These are phyloP conservation scores for Leuctra nigra DNA, from an alignment of 2,888 invertebrate genomes.

Conservation along the genomic window DNA sequence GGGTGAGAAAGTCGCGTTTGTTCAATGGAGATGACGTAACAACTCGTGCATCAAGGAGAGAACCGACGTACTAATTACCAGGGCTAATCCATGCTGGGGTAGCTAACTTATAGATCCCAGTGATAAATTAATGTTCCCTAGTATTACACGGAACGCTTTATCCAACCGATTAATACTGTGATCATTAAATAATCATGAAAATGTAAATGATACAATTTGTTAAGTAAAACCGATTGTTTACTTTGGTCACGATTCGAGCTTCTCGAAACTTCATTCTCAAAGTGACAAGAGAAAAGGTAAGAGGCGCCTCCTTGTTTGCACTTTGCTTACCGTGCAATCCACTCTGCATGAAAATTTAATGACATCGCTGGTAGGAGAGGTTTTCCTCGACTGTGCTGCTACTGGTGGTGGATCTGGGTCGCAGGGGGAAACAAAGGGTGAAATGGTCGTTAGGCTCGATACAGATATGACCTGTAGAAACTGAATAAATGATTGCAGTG, in stretches of 20 bases:
- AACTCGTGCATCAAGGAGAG: slow-evolving; percentile 1
- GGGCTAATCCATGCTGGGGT: slow-evolving; percentile 12
- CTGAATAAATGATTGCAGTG: slow-evolving; percentile 17
- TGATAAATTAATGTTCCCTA: slow-evolving; percentile 15
- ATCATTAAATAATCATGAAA: slow-evolving; percentile 7
- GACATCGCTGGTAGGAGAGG: not conserved
- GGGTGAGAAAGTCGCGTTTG: not conserved
- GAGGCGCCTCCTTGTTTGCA: slow-evolving; percentile 12
- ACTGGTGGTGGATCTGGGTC: not conserved
- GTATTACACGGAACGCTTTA: not conserved
- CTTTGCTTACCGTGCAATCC: slow-evolving; percentile 16
- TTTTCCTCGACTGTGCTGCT: not conserved
- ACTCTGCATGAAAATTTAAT: slow-evolving; percentile 17
- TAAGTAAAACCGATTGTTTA: not conserved
- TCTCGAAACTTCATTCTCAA: not conserved
- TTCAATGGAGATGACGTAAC: slow-evolving; percentile 15
- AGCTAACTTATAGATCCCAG: slow-evolving; percentile 9
- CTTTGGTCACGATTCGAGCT: slow-evolving; percentile 10
- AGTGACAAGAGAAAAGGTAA: slow-evolving; percentile 1
- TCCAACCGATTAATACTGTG: not conserved
- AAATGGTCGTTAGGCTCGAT: slow-evolving; percentile 10
- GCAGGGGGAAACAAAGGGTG: slow-evolving; percentile 14
- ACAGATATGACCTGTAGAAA: slow-evolving; percentile 16
- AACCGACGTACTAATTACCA: slow-evolving; percentile 15
- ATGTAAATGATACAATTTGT: slow-evolving; percentile 15